Evolutionary conservation across 2,888 invertebrate genomes (phyloP), one percentile per base, ranked within the genome.

Genomic region (Torymus texanus): DNA sequence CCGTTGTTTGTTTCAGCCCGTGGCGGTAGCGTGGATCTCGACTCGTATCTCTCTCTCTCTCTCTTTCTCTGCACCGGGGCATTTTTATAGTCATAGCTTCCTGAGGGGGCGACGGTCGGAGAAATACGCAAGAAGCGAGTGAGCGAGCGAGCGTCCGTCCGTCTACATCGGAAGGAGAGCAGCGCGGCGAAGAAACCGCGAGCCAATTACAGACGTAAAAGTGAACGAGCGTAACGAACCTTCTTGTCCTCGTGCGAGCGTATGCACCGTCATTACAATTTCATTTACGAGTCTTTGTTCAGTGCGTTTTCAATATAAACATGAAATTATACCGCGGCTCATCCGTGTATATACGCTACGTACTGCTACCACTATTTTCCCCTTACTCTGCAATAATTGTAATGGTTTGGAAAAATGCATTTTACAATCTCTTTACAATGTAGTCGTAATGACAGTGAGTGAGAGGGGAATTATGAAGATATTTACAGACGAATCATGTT

Each of bases 1-100:
- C 81, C 84, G 82, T 87, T 86, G 85, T 87, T 88, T 86, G 86
- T 86, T 86, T 86, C 82, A 85, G 82, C 81, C 84, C 41, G 41
- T 41, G 41, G 84, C 84, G 84, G 83, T 78, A 41, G 41, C 41
- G 41, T 41, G 65, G 81, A 84, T 85, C 68, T 21, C 29, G 50
- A 66, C 50, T 53, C 83, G 83, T 82, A 75, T 81, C 84, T 82
- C 41, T 41, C 8, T 41, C 41, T 41, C 41, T 41, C 41, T 41
- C 41, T 41, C 41, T 41, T 41, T 41, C 41, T 41, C 41, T 41
- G 41, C 81, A 62, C 80, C 62, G 78, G 81, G 81, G 77, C 81
- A 84, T 84, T 86, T 88, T 86, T 87, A 86, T 82, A 85, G 84
- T 83, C 84, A 83, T 84, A 84, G 84, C 83, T 85, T 86, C 83